phyloP scores from a whole-genome alignment of 2,888 invertebrate species.

The Arenicola marina region DNA sequence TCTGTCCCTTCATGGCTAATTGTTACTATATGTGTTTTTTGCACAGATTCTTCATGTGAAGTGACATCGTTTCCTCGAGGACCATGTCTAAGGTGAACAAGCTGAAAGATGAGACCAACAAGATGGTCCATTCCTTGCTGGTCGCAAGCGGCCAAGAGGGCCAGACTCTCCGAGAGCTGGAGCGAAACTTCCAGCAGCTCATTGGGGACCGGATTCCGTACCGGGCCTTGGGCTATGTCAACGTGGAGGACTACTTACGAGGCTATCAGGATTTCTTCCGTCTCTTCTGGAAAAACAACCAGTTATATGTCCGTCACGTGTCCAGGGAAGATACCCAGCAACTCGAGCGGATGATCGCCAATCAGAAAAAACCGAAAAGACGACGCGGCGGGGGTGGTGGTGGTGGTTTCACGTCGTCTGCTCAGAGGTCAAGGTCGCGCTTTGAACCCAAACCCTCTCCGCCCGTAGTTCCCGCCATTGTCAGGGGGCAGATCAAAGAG shows the following conservation, averaged over 20 bases:
- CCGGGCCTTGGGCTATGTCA: background rate
- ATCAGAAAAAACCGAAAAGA: slow-evolving; percentile 4
- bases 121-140: background rate
- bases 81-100: background rate
- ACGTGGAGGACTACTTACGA: background rate
- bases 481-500: background rate
- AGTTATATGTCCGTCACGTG: background rate
- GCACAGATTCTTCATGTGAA: too few relatives aligned
- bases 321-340: background rate
- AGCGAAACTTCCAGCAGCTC: background rate
- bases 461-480: background rate
- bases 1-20: too few relatives aligned
- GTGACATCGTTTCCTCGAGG: too few relatives aligned
- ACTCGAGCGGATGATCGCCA: background rate
- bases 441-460: background rate
- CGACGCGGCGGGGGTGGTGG: too few relatives aligned
- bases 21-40: too few relatives aligned
- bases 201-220: background rate
- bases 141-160: background rate
- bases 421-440: background rate
- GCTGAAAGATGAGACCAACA: background rate
- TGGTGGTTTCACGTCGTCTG: too few relatives aligned
- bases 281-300: background rate
- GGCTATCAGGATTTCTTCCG: background rate
- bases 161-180: background rate